Evolutionary conservation across 2,797 vertebrate genomes (phyloP).

Genomic region (Balearica regulorum): DNA sequence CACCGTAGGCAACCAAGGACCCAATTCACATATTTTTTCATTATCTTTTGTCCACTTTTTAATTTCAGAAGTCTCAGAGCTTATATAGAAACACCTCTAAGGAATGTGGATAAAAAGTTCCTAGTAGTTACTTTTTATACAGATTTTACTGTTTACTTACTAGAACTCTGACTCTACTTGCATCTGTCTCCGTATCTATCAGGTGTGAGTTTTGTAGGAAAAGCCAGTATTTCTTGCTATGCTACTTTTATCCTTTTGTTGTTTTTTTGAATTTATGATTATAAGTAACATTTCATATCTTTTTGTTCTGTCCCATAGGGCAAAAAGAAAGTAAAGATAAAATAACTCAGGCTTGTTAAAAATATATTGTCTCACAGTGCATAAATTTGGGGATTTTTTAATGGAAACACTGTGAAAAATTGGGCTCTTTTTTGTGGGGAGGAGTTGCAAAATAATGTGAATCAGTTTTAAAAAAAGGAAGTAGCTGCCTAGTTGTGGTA

Average conservation of each 20-base stretch:
- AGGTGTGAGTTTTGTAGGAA: background rate
- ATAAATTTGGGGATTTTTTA: background rate
- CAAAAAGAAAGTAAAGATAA: background rate
- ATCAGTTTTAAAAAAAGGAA: rapidly evolving
- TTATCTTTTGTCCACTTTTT: background rate
- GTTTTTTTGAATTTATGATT: background rate
- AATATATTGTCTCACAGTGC: background rate
- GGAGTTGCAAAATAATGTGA: background rate
- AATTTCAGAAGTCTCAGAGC: background rate
- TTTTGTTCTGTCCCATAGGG: background rate
- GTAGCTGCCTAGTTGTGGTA: background rate
- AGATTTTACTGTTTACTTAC: background rate
- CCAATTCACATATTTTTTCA: background rate
- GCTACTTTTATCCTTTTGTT: background rate
- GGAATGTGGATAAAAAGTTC: background rate
- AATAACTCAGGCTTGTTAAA: background rate
- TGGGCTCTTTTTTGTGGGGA: background rate
- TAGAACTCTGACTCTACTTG: background rate
- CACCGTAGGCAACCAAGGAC: background rate
- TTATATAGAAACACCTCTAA: background rate
- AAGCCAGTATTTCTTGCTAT: rapidly evolving
- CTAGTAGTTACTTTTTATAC: background rate
- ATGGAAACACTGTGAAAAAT: background rate
- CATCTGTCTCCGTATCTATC: background rate
- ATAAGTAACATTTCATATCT: background rate